A percentile compares a stretch with the other conserved stretches of the same genome.
Evolutionary conservation across 2,797 vertebrate genomes (phyloP).

Genomic region (Phoeniculus purpureus): DNA sequence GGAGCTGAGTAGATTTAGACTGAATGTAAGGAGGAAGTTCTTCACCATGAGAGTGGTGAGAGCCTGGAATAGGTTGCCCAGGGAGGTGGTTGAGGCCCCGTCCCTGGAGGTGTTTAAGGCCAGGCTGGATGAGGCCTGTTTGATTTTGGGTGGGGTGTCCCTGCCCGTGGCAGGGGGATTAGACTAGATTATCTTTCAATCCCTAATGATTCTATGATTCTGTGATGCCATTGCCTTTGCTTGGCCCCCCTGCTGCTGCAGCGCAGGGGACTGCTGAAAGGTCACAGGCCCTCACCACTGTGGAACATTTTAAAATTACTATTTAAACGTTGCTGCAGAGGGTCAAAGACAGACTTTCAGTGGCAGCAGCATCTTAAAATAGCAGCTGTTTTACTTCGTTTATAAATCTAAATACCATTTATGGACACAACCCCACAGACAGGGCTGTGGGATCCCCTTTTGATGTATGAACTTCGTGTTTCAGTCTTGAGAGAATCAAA

Average conservation of each 20-base stretch:
- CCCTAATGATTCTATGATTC: too few species aligned
- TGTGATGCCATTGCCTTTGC: not conserved
- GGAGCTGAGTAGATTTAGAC: too few species aligned
- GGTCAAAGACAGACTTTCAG: constrained; percentile 17
- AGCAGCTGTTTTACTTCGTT: not conserved
- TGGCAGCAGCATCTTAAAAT: constrained; percentile 59
- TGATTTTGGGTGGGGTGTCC: too few species aligned
- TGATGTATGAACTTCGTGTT: not conserved
- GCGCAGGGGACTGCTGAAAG: not conserved
- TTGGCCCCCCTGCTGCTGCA: not conserved
- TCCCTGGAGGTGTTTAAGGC: too few species aligned
- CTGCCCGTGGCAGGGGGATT: too few species aligned
- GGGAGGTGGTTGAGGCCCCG: too few species aligned
- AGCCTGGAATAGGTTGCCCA: too few species aligned
- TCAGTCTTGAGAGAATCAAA: not conserved
- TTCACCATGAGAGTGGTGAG: too few species aligned
- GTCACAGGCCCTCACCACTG: not conserved
- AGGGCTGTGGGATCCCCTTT: not conserved
- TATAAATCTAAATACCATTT: constrained; percentile 58
- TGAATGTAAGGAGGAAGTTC: too few species aligned
- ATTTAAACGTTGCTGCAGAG: not conserved
- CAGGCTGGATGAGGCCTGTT: too few species aligned
- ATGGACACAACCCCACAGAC: not conserved
- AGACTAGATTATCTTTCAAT: too few species aligned
- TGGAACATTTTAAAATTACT: not conserved